Conservation (phyloP, 2,113 vertebrate species). For the Nannobrachium achirus region DNA sequence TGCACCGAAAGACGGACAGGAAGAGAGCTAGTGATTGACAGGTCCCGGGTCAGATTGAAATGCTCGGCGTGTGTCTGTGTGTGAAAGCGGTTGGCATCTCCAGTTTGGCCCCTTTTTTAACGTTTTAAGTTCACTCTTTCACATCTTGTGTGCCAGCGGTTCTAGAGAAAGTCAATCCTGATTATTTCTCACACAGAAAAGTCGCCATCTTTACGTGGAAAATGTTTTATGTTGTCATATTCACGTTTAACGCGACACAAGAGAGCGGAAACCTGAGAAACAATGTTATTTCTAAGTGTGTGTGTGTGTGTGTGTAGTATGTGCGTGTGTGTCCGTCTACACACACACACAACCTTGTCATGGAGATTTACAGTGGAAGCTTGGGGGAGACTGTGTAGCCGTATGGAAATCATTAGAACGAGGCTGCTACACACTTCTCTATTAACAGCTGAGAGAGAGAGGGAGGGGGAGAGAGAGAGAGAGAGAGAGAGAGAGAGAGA, state of each 20-base stretch:
- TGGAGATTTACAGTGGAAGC: constrained; percentile 65
- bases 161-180: not conserved
- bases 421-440: constrained; percentile 65
- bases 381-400: constrained; percentile 45
- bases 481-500: constrained; percentile 45
- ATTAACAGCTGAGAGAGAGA: constrained; percentile 68
- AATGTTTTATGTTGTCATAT: not conserved
- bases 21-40: too few relatives aligned
- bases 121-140: not conserved
- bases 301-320: not conserved
- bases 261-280: not conserved
- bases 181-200: too few relatives aligned
- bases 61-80: too few relatives aligned
- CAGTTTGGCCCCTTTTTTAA: too few relatives aligned
- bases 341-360: constrained; percentile 32
- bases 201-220: too few relatives aligned
- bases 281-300: constrained; percentile 4
- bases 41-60: too few relatives aligned
- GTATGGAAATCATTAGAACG: constrained; percentile 76
- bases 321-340: not conserved
- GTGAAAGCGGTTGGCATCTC: too few relatives aligned
- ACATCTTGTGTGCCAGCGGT: not conserved
- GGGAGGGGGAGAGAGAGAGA: constrained; percentile 34
- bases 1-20: too few relatives aligned
- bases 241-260: constrained; percentile 21